Conservation (phyloP, 2,113 vertebrate genomes). For the Hippoglossus stenolepis region DNA sequence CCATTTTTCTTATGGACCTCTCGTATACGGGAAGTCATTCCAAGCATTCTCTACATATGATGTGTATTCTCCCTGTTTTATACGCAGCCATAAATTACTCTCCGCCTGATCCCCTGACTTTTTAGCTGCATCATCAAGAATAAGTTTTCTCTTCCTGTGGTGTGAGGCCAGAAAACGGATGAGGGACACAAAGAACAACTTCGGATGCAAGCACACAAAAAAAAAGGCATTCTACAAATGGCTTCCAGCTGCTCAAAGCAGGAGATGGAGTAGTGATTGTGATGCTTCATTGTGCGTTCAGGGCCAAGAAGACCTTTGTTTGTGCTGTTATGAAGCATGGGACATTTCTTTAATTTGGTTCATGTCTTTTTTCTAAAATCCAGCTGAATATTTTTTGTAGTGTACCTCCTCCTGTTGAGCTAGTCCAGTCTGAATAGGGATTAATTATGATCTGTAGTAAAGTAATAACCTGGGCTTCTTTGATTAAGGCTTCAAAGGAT, state of each 20-base stretch:
- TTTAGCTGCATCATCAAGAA: conserved; percentile 28
- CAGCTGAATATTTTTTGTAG: not conserved
- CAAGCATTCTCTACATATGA: conserved; percentile 2
- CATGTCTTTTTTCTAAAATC: not conserved
- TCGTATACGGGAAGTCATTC: conserved; percentile 16
- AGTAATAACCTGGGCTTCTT: conserved; percentile 24
- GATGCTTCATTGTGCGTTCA: not conserved
- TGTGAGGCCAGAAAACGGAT: conserved; percentile 23
- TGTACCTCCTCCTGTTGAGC: conserved; percentile 15
- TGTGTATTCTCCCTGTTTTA: conserved; percentile 27
- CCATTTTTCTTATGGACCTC: conserved; percentile 45
- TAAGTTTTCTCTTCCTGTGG: conserved; percentile 43
- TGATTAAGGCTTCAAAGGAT: conserved; percentile 18
- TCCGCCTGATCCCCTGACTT: not conserved
- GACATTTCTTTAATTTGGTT: too few species aligned
- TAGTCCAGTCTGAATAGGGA: conserved; percentile 9
- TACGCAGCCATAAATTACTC: conserved; percentile 35
- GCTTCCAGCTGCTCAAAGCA: conserved; percentile 55
- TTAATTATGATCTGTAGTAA: conserved; percentile 15
- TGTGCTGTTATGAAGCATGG: too few species aligned
- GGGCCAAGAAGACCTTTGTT: conserved; percentile 16
- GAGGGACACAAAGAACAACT: too few species aligned
- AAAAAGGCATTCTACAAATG: conserved; percentile 28
- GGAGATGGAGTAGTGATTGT: not conserved
- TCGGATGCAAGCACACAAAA: too few species aligned